These are phyloP conservation scores for Platycnemis pennipes DNA, from an alignment of 2,888 invertebrate species.

Conservation along the genomic window DNA sequence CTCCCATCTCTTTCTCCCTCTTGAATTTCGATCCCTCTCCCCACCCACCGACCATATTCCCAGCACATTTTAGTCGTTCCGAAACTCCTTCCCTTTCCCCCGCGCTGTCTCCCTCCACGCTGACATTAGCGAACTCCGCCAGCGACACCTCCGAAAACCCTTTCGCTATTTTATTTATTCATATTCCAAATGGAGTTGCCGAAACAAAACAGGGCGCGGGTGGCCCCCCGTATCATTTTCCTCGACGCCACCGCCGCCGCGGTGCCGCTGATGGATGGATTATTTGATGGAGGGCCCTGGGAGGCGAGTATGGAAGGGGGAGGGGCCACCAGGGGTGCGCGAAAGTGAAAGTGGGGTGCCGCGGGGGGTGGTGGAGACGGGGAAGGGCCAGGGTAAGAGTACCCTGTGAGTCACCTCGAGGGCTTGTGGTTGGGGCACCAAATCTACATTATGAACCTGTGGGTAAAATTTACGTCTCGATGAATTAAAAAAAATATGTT, in stretches of 20 bases:
- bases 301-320: neutral
- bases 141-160: neutral
- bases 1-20: neutral
- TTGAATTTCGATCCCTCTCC: neutral
- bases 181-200: neutral
- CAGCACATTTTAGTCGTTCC: neutral
- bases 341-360: neutral
- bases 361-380: neutral
- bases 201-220: neutral
- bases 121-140: neutral
- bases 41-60: neutral
- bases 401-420: no score
- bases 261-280: neutral
- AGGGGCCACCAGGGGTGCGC: neutral
- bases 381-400: no score
- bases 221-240: neutral
- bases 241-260: slow-evolving; percentile 4
- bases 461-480: no score
- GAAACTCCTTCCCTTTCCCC: neutral
- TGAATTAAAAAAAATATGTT: no score
- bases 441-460: no score
- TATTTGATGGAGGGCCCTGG: slow-evolving; percentile 12
- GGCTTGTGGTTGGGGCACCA: no score
- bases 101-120: neutral
- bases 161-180: slow-evolving; percentile 8